phyloP scores from a whole-genome alignment of 2,888 invertebrate genomes.

The Yponomeuta malinellus region DNA sequence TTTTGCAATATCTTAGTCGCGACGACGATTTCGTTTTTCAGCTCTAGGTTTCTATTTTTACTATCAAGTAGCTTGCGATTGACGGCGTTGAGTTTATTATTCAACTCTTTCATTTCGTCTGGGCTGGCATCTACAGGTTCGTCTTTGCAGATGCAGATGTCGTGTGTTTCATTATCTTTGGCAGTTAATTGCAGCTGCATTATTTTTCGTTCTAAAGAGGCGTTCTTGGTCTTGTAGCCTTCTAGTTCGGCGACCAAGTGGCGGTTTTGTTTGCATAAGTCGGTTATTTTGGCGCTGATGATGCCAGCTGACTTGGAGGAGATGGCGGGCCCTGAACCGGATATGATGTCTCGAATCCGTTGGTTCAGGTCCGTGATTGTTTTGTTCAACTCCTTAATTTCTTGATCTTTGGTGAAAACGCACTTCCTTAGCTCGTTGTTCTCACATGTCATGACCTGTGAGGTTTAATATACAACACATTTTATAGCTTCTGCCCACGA shows the following conservation, averaged over 20 bases:
- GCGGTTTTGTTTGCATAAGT: slow-evolving; percentile 79
- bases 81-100: slow-evolving; percentile 75
- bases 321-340: slow-evolving; percentile 59
- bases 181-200: slow-evolving; percentile 56
- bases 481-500: too few relatives aligned
- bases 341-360: slow-evolving; percentile 70
- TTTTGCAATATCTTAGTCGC: slow-evolving; percentile 84
- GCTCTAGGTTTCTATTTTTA: slow-evolving; percentile 80
- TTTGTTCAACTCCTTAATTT: slow-evolving; percentile 58
- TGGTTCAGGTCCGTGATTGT: slow-evolving; percentile 58
- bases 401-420: slow-evolving; percentile 61
- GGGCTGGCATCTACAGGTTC: slow-evolving; percentile 57
- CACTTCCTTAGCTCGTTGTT: slow-evolving; percentile 73
- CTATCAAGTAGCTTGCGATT: slow-evolving; percentile 80
- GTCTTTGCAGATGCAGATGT: slow-evolving; percentile 56
- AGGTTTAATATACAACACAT: background rate
- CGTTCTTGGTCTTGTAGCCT: slow-evolving; percentile 74
- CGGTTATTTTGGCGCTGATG: slow-evolving; percentile 79
- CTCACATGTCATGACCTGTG: slow-evolving; percentile 71
- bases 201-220: slow-evolving; percentile 68
- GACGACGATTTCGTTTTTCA: slow-evolving; percentile 82
- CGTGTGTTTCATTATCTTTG: slow-evolving; percentile 51
- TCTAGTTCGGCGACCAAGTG: slow-evolving; percentile 79
- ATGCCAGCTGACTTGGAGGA: slow-evolving; percentile 70
- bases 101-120: slow-evolving; percentile 75